Base-by-base conservation (phyloP, 2,888 invertebrate species). In the Theretra japonica region DNA sequence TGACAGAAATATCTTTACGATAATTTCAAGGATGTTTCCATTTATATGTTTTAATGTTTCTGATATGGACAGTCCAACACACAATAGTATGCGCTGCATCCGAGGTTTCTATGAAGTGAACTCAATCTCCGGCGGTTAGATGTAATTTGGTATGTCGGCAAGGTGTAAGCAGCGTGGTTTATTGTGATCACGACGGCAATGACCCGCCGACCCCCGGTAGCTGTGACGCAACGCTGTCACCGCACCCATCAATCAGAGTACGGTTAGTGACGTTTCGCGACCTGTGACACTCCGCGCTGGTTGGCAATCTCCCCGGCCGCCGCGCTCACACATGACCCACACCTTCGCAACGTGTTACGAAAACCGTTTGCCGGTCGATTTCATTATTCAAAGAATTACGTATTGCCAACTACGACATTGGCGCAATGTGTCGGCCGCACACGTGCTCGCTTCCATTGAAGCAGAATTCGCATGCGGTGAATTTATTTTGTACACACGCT, bases 211-310 rank as follows among this genome's bases (percentile, higher is more conserved):
- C 90, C 92, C 88, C 81, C 78, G 79, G 80, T 79, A 79, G 82
- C 85, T 85, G 78, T 87, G 89, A 90, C 90, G 92, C 86, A 88
- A 88, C 86, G 75, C 82, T 90, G 92, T 91, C 93, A 90, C 90
- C 87, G 88, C 90, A 85, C 86, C 86, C 90, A 92, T 93, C 93
- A 92, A 93, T 93, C 92, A 92, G 53, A 53, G 87, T 72, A 75
- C 78, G 82, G 86, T 86, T 89, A 86, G 89, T 91, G 90, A 90
- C 90, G 91, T 88, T 88, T 87, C 82, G 84, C 88, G 87, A 90
- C 88, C 87, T 86, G 86, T 79, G 33, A 71, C 41, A 76, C 69
- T 73, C 74, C 75, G 56, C 72, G 70, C 60, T 17, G 28, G 41
- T 30, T 50, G 25, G 19, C 25, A 21, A 30, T 79, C 76, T 74